Conservation (phyloP, 2,888 invertebrate species). For the Brenthis ino region DNA sequence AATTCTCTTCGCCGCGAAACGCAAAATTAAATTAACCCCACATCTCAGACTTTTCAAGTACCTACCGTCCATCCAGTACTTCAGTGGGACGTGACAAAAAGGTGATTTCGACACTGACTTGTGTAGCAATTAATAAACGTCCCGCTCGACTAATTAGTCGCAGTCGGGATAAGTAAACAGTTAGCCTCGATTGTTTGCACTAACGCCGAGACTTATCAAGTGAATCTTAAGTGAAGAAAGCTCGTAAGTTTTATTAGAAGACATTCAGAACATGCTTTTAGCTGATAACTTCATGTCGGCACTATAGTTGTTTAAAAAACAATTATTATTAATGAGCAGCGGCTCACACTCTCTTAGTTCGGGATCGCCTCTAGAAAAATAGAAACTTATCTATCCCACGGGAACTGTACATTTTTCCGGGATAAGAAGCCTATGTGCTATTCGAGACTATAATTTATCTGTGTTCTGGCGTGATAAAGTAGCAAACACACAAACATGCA, state of each 20-base stretch:
- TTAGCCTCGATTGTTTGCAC: slow-evolving; percentile 44
- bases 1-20: slow-evolving; percentile 45
- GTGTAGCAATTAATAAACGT: slow-evolving; percentile 80
- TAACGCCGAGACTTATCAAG: slow-evolving; percentile 34
- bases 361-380: no score
- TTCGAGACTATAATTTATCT: no score
- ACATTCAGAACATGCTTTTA: slow-evolving; percentile 30
- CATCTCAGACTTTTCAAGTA: slow-evolving; percentile 43
- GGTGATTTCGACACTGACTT: slow-evolving; percentile 62
- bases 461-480: no score
- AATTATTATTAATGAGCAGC: not conserved
- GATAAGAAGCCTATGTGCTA: no score
- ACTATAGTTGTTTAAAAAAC: not conserved
- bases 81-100: slow-evolving; percentile 51
- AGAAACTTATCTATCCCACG: no score
- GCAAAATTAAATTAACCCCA: slow-evolving; percentile 46
- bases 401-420: no score
- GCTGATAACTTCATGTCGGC: slow-evolving; percentile 27
- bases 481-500: no score
- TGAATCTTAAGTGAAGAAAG: slow-evolving; percentile 38
- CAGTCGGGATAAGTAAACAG: slow-evolving; percentile 61
- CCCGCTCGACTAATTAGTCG: slow-evolving; percentile 75
- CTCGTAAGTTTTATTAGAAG: slow-evolving; percentile 34
- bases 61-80: not conserved
- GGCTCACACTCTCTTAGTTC: no score